These are phyloP conservation scores for Drosophila heteroneura DNA, from an alignment of 2,888 invertebrate genomes.

Conservation along the genomic window DNA sequence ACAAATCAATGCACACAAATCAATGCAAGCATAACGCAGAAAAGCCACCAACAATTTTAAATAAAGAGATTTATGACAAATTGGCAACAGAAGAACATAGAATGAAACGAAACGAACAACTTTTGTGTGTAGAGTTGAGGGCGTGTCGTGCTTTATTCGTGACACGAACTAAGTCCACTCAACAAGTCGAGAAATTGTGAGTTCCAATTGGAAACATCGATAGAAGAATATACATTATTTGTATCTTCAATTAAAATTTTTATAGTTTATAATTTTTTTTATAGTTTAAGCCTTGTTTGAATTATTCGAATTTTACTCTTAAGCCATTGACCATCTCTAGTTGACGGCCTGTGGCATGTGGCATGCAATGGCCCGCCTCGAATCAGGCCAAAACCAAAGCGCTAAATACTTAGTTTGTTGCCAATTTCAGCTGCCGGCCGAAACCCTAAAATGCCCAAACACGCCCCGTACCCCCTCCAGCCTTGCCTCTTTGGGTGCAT, in stretches of 20 bases:
- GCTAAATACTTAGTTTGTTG: conserved; percentile 71
- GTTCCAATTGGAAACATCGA: neutral
- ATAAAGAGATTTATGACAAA: conserved; percentile 80
- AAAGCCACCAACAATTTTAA: conserved; percentile 67
- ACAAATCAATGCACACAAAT: conserved; percentile 21
- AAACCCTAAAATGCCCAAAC: conserved; percentile 67
- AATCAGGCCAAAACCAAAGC: conserved; percentile 41
- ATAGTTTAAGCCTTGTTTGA: neutral
- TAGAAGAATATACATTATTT: neutral
- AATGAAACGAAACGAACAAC: conserved; percentile 2
- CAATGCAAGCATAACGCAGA: conserved; percentile 35
- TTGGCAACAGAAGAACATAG: conserved; percentile 48
- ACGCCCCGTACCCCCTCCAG: neutral
- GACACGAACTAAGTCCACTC: neutral
- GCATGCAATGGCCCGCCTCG: neutral
- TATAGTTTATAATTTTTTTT: neutral
- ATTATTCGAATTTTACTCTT: neutral
- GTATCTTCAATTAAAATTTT: neutral
- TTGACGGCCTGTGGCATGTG: neutral
- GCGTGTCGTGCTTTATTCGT: conserved; percentile 2
- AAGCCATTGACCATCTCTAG: conserved; percentile 3
- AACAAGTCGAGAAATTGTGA: neutral
- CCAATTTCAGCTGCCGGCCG: conserved; percentile 33
- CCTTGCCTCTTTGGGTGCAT: conserved; percentile 1
- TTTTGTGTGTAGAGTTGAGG: neutral